phyloP scores from a whole-genome alignment of 2,113 vertebrate species.

The Podocnemis expansa region DNA sequence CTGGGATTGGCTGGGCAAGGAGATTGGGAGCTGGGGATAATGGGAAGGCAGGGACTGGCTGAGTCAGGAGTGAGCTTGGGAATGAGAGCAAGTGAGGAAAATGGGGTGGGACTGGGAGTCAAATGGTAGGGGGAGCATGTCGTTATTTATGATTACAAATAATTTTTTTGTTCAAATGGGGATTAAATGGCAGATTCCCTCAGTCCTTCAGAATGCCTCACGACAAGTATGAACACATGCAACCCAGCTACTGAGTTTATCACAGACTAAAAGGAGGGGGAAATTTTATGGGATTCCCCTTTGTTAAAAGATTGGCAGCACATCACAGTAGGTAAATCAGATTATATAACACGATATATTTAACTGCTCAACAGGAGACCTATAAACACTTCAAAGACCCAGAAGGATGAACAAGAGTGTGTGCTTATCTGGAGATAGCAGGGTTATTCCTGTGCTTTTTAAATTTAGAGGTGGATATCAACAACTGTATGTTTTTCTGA shows the following conservation, averaged over 20 bases:
- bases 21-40: neutral
- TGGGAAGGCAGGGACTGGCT: neutral
- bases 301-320: constrained; percentile 2
- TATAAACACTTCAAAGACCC: constrained; percentile 11
- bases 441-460: neutral
- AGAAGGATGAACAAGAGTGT: neutral
- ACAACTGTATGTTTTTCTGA: neutral
- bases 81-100: neutral
- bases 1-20: neutral
- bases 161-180: constrained; percentile 18
- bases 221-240: neutral
- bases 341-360: neutral
- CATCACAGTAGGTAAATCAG: neutral
- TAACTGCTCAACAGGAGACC: neutral
- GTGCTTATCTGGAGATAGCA: neutral
- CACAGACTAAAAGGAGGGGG: neutral
- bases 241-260: neutral
- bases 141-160: neutral
- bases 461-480: neutral
- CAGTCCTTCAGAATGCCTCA: neutral
- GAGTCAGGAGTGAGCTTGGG: neutral
- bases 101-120: neutral
- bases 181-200: constrained; percentile 10
- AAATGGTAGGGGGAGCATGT: neutral
- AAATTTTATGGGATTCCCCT: neutral